A percentile compares a stretch with the other conserved stretches of the same genome.
Conservation (phyloP, 2,888 invertebrate genomes). For the Apotomis turbidana region DNA sequence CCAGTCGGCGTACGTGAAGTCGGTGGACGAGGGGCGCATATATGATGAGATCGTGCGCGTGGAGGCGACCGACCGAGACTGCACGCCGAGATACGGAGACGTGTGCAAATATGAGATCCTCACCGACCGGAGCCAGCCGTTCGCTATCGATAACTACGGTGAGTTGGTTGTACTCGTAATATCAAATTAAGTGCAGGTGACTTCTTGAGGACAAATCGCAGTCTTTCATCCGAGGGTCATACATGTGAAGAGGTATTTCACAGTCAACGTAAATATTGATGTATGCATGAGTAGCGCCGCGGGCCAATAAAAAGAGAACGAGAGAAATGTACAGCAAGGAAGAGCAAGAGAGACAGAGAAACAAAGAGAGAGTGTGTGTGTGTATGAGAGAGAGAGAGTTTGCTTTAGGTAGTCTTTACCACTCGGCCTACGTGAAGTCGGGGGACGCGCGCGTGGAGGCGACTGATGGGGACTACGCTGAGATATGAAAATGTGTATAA, state of each 20-base stretch:
- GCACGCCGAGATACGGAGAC: conserved; percentile 97
- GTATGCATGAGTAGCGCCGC: too few species aligned
- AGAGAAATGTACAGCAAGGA: too few species aligned
- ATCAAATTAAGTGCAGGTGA: conserved; percentile 40
- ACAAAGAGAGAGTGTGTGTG: too few species aligned
- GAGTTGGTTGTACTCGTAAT: conserved; percentile 45
- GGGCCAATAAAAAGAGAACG: too few species aligned
- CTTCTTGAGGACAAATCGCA: too few species aligned
- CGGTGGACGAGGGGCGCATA: conserved; percentile 94
- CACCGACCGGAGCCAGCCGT: conserved; percentile 88
- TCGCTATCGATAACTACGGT: conserved; percentile 96
- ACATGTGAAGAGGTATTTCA: too few species aligned
- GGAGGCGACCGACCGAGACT: conserved; percentile 96
- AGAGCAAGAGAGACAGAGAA: too few species aligned
- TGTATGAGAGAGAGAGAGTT: too few species aligned
- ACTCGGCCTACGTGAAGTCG: conserved; percentile 94
- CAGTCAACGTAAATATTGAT: too few species aligned
- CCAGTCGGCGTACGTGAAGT: conserved; percentile 94
- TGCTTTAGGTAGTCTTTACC: conserved; percentile 52
- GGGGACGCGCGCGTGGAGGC: conserved; percentile 96
- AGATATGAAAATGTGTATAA: conserved; percentile 98
- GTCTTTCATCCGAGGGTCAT: too few species aligned
- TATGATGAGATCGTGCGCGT: conserved; percentile 96
- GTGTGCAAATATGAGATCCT: conserved; percentile 99
- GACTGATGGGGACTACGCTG: conserved; percentile 95